phyloP scores from a whole-genome alignment of 2,888 invertebrate species.

The Caprella mutica region DNA sequence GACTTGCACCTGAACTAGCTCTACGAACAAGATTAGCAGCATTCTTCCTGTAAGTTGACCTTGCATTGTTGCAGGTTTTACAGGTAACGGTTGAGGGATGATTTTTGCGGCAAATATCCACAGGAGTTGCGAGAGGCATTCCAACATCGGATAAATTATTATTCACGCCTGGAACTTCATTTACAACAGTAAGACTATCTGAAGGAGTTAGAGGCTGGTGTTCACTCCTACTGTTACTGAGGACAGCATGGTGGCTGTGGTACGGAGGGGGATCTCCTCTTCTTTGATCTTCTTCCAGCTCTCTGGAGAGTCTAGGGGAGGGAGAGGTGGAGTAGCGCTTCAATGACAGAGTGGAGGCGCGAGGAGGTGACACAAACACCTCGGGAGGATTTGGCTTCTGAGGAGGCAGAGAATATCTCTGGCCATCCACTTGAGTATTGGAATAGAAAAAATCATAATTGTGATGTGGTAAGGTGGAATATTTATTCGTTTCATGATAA shows the following conservation, averaged over 20 bases:
- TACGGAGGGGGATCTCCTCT: slow-evolving; percentile 30
- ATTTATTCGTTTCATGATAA: too few species aligned
- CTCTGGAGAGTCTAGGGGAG: too few species aligned
- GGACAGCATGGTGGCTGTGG: slow-evolving; percentile 27
- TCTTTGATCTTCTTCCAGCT: too few species aligned
- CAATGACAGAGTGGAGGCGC: too few species aligned
- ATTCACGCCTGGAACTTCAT: not conserved
- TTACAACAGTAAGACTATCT: not conserved
- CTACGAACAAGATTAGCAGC: slow-evolving; percentile 31
- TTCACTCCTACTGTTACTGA: not conserved
- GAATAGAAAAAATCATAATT: too few species aligned
- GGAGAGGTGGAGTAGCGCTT: too few species aligned
- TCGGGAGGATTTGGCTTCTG: too few species aligned
- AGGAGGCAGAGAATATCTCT: too few species aligned
- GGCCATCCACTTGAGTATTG: too few species aligned
- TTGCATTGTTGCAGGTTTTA: slow-evolving; percentile 30
- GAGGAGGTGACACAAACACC: too few species aligned
- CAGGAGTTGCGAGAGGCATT: slow-evolving; percentile 7
- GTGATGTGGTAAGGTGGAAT: too few species aligned
- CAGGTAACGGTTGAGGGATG: slow-evolving; percentile 30
- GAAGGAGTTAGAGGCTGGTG: not conserved
- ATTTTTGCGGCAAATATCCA: slow-evolving; percentile 23
- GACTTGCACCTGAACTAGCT: slow-evolving; percentile 31
- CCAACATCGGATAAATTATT: slow-evolving; percentile 3
- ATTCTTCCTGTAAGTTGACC: slow-evolving; percentile 31